Percentiles rank a stretch among this genome's conserved stretches.
phyloP scores from a whole-genome alignment of 2,888 invertebrate species.

The Apodemia duryi region DNA sequence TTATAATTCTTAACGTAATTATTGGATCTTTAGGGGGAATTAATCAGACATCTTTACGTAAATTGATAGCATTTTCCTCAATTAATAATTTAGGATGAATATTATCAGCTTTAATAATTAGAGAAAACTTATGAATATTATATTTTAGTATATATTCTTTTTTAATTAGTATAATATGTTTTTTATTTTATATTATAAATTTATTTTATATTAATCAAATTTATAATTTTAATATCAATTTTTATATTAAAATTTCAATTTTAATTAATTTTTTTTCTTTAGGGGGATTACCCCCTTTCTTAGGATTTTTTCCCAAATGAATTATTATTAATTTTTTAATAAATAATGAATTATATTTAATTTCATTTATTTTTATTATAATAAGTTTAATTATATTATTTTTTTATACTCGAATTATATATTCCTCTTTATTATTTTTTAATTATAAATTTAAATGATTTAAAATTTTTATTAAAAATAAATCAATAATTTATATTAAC shows the following conservation, averaged over 20 bases:
- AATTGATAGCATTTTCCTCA: slow-evolving; percentile 81
- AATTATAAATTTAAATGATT: slow-evolving; percentile 69
- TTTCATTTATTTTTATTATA: slow-evolving; percentile 69
- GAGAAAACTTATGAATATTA: slow-evolving; percentile 64
- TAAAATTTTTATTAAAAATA: slow-evolving; percentile 56
- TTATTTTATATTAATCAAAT: slow-evolving; percentile 74
- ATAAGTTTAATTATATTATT: slow-evolving; percentile 76
- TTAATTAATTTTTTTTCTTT: slow-evolving; percentile 77
- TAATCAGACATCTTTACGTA: slow-evolving; percentile 76
- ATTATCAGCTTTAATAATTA: slow-evolving; percentile 61
- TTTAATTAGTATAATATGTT: slow-evolving; percentile 62
- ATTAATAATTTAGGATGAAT: slow-evolving; percentile 83
- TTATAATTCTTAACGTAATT: slow-evolving; percentile 64
- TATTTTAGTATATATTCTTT: slow-evolving; percentile 68
- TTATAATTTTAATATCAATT: slow-evolving; percentile 55
- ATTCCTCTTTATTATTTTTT: slow-evolving; percentile 67
- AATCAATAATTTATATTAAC: slow-evolving; percentile 44
- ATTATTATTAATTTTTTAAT: slow-evolving; percentile 75
- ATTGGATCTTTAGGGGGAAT: slow-evolving; percentile 74
- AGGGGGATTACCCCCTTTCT: slow-evolving; percentile 79
- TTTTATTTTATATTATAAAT: slow-evolving; percentile 68
- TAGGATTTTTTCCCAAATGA: slow-evolving; percentile 82
- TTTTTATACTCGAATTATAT: slow-evolving; percentile 77
- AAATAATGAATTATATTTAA: slow-evolving; percentile 53
- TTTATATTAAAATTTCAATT: slow-evolving; percentile 67